Conservation (phyloP, 2,113 vertebrate species). For the Rhombomys opimus region DNA sequence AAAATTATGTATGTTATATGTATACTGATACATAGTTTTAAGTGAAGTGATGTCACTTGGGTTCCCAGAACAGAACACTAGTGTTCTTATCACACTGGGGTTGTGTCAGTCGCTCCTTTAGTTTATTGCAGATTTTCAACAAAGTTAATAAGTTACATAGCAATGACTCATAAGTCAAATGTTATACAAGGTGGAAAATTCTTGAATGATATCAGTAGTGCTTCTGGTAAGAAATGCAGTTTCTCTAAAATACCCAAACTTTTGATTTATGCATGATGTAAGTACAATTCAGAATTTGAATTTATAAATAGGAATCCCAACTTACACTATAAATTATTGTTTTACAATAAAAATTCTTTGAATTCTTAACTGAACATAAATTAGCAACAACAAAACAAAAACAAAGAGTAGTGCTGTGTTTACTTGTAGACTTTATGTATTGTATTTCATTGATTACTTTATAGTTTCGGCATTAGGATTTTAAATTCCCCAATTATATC, state of each 20-base stretch:
- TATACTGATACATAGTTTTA: not conserved
- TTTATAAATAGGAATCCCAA: not conserved
- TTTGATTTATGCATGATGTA: not conserved
- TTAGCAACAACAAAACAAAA: constrained; percentile 31
- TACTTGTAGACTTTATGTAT: constrained; percentile 73
- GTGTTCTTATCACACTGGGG: not conserved
- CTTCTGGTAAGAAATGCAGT: constrained; percentile 1
- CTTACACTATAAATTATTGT: not conserved
- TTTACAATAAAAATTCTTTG: constrained; percentile 5
- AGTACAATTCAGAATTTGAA: not conserved
- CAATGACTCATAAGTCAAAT: not conserved
- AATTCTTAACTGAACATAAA: not conserved
- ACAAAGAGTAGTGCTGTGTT: constrained; percentile 43
- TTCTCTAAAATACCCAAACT: constrained; percentile 16
- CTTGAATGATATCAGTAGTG: not conserved
- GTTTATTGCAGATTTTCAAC: not conserved
- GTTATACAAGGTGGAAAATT: not conserved
- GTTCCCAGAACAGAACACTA: no score
- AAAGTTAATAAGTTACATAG: not conserved
- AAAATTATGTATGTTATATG: not conserved
- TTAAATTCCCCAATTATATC: constrained; percentile 78
- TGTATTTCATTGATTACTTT: constrained; percentile 79
- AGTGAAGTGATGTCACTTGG: not conserved
- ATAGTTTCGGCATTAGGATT: constrained; percentile 72
- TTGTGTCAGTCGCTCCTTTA: not conserved